These are phyloP conservation scores for Rhabdornis inornatus DNA, from an alignment of 2,113 vertebrate genomes.

Conservation along the genomic window DNA sequence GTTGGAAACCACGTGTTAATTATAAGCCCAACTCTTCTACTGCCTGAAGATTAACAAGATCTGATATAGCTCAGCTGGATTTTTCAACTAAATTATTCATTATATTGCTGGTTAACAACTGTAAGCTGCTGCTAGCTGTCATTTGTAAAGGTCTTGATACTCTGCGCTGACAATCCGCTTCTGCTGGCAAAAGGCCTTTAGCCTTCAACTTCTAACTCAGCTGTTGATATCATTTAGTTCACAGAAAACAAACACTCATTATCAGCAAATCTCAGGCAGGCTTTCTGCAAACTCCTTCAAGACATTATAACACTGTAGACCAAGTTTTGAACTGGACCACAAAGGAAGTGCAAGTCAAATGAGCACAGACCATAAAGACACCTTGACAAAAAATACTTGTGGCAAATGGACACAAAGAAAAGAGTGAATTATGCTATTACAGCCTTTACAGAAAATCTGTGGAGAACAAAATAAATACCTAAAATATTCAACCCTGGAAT, in stretches of 20 bases:
- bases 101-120: neutral
- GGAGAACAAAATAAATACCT: neutral
- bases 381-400: neutral
- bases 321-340: neutral
- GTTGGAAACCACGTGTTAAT: neutral
- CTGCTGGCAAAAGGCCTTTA: neutral
- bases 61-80: neutral
- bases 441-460: neutral
- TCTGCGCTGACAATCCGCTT: neutral
- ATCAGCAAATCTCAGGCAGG: neutral
- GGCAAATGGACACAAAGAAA: neutral
- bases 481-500: neutral
- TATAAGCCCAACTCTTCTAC: neutral
- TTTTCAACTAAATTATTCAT: constrained; percentile 20
- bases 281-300: neutral
- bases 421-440: neutral
- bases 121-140: neutral
- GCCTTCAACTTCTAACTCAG: neutral
- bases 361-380: neutral
- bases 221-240: neutral
- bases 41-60: neutral
- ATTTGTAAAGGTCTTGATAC: neutral
- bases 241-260: neutral
- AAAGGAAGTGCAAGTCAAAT: neutral
- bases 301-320: neutral